These are phyloP conservation scores for Cercopithecus neglectus DNA, from an alignment of 2,797 vertebrate genomes.

Conservation along the genomic window DNA sequence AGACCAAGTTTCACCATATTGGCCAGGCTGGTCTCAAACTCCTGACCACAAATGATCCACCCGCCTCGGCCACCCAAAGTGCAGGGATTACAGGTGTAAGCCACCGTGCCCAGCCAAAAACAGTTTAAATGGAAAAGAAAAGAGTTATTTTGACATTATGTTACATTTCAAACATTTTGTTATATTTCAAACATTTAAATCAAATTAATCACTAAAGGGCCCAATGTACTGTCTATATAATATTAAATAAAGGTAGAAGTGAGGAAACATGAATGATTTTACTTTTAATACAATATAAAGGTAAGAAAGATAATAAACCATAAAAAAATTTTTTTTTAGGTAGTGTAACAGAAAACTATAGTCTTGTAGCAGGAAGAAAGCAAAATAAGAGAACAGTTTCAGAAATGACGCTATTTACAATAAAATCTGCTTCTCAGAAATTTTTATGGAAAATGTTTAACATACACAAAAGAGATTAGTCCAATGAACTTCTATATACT, in stretches of 20 bases:
- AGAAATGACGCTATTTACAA: background rate
- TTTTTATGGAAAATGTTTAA: background rate
- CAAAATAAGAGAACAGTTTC: background rate
- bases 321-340: background rate
- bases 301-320: background rate
- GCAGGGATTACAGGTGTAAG: background rate
- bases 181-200: background rate
- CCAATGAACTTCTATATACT: background rate
- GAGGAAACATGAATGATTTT: background rate
- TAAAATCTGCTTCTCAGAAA: background rate
- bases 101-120: background rate
- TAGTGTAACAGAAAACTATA: background rate
- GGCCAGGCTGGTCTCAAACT: background rate
- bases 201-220: background rate
- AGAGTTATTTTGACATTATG: background rate
- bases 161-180: background rate
- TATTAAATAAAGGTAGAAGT: background rate
- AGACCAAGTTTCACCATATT: background rate
- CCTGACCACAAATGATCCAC: background rate
- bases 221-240: background rate
- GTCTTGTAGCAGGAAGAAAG: background rate
- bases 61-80: background rate
- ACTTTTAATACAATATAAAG: background rate
- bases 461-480: background rate
- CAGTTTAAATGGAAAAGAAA: background rate